Percentiles rank a stretch among this genome's conserved stretches.
Conservation (phyloP, 2,113 vertebrate species). For the pig (Sus scrofa) region DNA sequence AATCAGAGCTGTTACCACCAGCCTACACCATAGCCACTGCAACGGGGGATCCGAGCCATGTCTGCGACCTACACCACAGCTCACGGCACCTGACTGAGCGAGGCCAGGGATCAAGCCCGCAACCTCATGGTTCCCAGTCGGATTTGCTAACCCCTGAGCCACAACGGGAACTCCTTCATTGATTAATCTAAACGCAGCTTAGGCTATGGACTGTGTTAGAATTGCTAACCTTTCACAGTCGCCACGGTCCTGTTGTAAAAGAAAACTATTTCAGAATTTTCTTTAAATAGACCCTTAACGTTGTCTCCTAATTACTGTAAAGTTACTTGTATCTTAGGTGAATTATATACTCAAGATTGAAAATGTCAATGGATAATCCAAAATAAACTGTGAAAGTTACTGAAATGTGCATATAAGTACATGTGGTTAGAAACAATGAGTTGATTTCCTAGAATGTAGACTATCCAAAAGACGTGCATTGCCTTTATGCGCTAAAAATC, state of each 20-base stretch:
- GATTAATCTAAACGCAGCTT: background rate
- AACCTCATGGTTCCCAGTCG: too few species aligned
- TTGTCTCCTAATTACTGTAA: background rate
- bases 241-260: background rate
- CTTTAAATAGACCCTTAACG: background rate
- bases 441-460: background rate
- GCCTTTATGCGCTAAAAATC: background rate
- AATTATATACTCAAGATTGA: background rate
- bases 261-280: background rate
- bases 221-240: background rate
- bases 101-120: too few species aligned
- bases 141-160: too few species aligned
- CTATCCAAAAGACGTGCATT: background rate
- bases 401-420: background rate
- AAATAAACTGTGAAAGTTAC: background rate
- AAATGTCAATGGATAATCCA: background rate
- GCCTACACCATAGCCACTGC: too few species aligned
- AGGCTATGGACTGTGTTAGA: background rate
- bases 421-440: slow-evolving; percentile 13
- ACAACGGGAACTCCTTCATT: too few species aligned
- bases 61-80: too few species aligned
- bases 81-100: too few species aligned
- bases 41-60: too few species aligned
- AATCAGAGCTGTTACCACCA: too few species aligned
- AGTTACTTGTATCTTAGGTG: background rate